Base-by-base conservation (phyloP, 2,113 vertebrate species). In the Bubalus kerabau region DNA sequence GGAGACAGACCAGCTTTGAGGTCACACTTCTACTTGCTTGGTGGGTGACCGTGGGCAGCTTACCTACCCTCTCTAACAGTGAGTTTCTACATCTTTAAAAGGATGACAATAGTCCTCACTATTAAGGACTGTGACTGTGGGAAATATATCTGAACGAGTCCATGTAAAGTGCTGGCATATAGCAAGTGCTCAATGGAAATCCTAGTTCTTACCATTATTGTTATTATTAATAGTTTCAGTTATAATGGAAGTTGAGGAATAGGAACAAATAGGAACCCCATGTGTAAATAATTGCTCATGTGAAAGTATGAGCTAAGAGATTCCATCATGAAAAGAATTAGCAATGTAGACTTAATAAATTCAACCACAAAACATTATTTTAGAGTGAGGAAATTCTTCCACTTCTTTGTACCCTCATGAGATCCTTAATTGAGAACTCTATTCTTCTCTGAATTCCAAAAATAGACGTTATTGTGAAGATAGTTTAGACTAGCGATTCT, bases 361-460 rank as follows among this genome's bases (percentile, higher is more conserved):
- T 91, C 89, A 96, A 12, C 64, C 67, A 78, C 91, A 96, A 86
- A 95, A 89, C 67, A 80, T 94, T 76, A 81, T 94, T 92, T 80
- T 50, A 84, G 82, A 93, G 87, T 71, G 86, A 95, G 83, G 92
- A 96, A 97, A 95, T 97, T 86, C 88, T 97, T 82, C 76, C 16
- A 88, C 17, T 90, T 94, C 80, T 86, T 86, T 95, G 92, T 96
- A 76, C 71, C 94, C n/a, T 97, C 43, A 0, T 88, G 52, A 97
- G 82, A 92, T 64, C 36, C 59, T 95, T 95, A 91, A 98, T 64
- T 74, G 82, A 91, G 76, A 93, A 87, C 28, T 56, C 32, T 87
- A 19, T 97, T 97, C 57, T 94, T 96, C 85, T 97, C 80, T 71
- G 46, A 94, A 85, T 93, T 97, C 24, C 80, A 87, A 92, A 98